Percentiles rank a stretch among this genome's conserved stretches.
These are phyloP conservation scores for Anniella stebbinsi DNA, from an alignment of 2,797 vertebrate species.

Conservation along the genomic window DNA sequence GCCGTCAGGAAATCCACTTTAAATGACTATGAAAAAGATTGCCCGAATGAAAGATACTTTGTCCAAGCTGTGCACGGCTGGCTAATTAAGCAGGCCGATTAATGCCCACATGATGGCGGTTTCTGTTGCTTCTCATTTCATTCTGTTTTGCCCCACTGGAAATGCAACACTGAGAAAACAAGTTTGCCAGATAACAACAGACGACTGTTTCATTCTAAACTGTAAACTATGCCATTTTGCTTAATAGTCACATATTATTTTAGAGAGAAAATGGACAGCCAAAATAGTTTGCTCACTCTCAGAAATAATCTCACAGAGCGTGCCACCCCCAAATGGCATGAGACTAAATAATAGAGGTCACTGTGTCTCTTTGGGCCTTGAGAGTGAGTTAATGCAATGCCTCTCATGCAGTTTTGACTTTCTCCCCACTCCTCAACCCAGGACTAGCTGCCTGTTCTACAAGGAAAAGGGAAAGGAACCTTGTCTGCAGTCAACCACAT, in stretches of 20 bases:
- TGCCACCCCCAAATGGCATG: neutral
- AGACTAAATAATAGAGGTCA: neutral
- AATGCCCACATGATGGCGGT: constrained; percentile 43
- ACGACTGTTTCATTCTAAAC: constrained; percentile 48
- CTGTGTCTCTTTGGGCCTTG: neutral
- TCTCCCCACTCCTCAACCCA: neutral
- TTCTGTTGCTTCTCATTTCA: constrained; percentile 58
- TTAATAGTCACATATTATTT: constrained; percentile 67
- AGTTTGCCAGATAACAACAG: constrained; percentile 55
- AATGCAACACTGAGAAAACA: constrained; percentile 52
- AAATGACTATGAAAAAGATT: constrained; percentile 68
- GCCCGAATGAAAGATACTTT: constrained; percentile 66
- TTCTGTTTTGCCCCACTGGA: constrained; percentile 55
- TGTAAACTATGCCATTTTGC: constrained; percentile 44
- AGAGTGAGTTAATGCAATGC: neutral
- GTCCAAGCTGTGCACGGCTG: constrained; percentile 67
- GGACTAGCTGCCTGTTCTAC: neutral
- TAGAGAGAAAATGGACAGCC: constrained; percentile 55
- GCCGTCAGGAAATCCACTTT: constrained; percentile 72
- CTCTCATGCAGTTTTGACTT: constrained; percentile 2
- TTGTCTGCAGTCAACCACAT: neutral
- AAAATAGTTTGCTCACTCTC: constrained; percentile 15
- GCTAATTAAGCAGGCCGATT: constrained; percentile 75
- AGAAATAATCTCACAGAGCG: neutral
- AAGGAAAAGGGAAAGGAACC: neutral